Percentiles rank a stretch among this genome's conserved stretches.
Conservation (phyloP, 2,888 invertebrate species). For the Dorcus hopei region DNA sequence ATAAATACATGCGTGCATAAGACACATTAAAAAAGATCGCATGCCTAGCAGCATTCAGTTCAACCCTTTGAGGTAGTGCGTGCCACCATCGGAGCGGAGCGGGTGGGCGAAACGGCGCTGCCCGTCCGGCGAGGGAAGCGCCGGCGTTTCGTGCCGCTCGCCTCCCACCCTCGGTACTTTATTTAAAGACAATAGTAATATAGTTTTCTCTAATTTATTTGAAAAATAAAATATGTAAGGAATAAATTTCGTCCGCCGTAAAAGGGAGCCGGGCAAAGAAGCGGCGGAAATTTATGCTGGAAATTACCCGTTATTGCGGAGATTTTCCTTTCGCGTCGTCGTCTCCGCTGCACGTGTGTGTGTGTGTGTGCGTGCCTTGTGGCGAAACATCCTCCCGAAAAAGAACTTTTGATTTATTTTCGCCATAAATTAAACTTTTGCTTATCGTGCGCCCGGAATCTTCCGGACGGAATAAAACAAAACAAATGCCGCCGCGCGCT, state of each 20-base stretch:
- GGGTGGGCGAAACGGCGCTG: neutral
- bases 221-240: constrained; percentile 37
- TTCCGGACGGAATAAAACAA: too few species aligned
- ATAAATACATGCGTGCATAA: constrained; percentile 48
- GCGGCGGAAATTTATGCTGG: too few species aligned
- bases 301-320: too few species aligned
- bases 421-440: neutral
- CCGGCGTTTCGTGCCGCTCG: constrained; percentile 12
- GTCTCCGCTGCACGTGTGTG: neutral
- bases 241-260: constrained; percentile 25
- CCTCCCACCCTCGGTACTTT: constrained; percentile 24
- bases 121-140: neutral
- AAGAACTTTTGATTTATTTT: constrained; percentile 4
- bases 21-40: constrained; percentile 47
- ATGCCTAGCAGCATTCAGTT: constrained; percentile 40
- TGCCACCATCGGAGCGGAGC: constrained; percentile 17
- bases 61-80: constrained; percentile 29
- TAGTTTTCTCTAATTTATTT: constrained; percentile 41
- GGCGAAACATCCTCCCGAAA: neutral
- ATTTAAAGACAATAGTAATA: constrained; percentile 37
- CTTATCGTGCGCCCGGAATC: too few species aligned
- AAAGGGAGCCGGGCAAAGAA: neutral
- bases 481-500: too few species aligned
- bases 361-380: neutral
- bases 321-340: neutral